Evolutionary conservation across 2,113 vertebrate species (phyloP), one percentile per base, ranked within the genome.

Genomic region (Dipodomys ordii): DNA sequence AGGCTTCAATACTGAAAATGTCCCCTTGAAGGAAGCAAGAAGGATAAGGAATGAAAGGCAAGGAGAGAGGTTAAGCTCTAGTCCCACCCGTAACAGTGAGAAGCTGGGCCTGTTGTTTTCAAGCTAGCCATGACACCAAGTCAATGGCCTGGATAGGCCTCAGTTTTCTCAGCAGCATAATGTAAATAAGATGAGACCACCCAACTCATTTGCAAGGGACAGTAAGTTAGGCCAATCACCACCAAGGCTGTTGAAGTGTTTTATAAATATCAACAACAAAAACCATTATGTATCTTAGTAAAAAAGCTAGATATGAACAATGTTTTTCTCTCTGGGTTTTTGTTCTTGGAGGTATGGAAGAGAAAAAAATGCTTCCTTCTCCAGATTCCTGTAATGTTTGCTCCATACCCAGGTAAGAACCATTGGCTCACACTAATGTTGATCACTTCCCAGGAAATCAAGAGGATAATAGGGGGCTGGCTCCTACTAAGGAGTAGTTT

Each of bases 381-480:
- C 82, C 62, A 84, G 85, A 49, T 60, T 69, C n/a, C 69, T 35
- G 15, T 74, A 74, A 71, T 0, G 7, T 44, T 81, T n/a, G 13
- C 64, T 86, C 49, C 81, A 71, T 53, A 44, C 22, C 69, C 83
- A 78, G 32, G 46, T 60, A 23, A 7, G 6, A n/a, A 86, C 78
- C 83, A 64, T 60, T 72, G 68, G 73, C 65, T 72, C 76, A 20
- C 4, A 3, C 44, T 64, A 44, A 3, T 44, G 71, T 78, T 82
- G 90, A 94, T 32, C 57, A 83, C 93, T 92, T 94, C 95, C 89
- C 83, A 94, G 87, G 93, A 94, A 95, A 96, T 68, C 60, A 27
- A 80, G 68, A 67, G 1, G 60, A 1, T 28, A n/a, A 15, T 67
- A 20, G 46, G 62, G 39, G 64, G 23, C 44, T 23, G 68, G 27